phyloP scores from a whole-genome alignment of 2,888 invertebrate genomes.

The Macrostomum cliftonense region DNA sequence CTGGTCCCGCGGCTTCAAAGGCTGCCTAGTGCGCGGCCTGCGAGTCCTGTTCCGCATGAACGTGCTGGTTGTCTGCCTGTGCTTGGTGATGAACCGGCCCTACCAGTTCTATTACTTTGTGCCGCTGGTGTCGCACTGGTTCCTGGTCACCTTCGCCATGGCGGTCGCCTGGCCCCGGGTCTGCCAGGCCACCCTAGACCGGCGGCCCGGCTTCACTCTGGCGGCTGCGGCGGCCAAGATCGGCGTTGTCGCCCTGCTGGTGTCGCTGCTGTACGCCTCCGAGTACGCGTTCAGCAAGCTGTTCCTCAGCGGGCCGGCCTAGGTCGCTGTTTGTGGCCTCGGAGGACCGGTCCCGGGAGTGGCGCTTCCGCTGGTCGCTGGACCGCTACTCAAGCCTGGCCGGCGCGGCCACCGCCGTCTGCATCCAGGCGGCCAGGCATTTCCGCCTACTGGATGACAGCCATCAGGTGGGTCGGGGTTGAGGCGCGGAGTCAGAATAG shows the following conservation, averaged over 20 bases:
- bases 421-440: too few species aligned
- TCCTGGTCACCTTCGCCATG: slow-evolving; percentile 22
- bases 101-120: slow-evolving; percentile 95
- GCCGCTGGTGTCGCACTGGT: slow-evolving; percentile 83
- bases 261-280: slow-evolving; percentile 77
- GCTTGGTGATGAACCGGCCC: slow-evolving; percentile 85
- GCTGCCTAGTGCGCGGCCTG: slow-evolving; percentile 13
- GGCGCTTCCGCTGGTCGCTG: slow-evolving; percentile 70
- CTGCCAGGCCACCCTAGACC: background rate
- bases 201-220: background rate
- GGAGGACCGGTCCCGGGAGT: slow-evolving; percentile 81
- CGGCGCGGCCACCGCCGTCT: too few species aligned
- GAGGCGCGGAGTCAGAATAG: too few species aligned
- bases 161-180: background rate
- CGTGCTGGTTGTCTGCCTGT: slow-evolving; percentile 68
- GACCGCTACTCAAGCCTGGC: slow-evolving; percentile 50
- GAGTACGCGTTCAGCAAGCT: slow-evolving; percentile 91
- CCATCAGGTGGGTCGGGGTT: too few species aligned
- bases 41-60: slow-evolving; percentile 67
- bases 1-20: slow-evolving; percentile 54
- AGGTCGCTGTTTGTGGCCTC: slow-evolving; percentile 82
- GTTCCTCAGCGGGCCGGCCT: slow-evolving; percentile 79
- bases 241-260: slow-evolving; percentile 58
- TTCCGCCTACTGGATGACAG: too few species aligned
- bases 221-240: slow-evolving; percentile 47